A percentile compares a stretch with the other conserved stretches of the same genome.
Evolutionary conservation across 2,888 invertebrate genomes (phyloP).

Genomic region (Neuroscelio doddi): DNA sequence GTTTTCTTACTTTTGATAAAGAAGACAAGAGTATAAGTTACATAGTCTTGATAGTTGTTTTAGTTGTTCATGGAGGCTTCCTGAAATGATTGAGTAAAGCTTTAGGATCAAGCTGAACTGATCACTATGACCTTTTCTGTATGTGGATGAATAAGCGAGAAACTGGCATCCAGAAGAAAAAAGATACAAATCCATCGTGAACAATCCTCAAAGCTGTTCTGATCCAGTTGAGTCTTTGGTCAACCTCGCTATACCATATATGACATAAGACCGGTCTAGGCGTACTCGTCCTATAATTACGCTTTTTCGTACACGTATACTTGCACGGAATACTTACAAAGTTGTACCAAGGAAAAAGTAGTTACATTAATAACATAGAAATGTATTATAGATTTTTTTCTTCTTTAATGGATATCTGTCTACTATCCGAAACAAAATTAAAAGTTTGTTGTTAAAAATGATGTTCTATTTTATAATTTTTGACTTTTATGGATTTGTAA

Average conservation of each 20-base stretch:
- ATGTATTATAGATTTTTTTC: not conserved
- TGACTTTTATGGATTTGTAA: too few species aligned
- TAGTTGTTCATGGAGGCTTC: constrained; percentile 18
- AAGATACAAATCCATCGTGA: constrained; percentile 39
- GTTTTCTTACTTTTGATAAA: constrained; percentile 23
- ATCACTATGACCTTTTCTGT: constrained; percentile 44
- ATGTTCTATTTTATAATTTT: too few species aligned
- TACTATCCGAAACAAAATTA: too few species aligned
- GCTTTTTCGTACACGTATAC: constrained; percentile 8
- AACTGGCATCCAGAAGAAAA: constrained; percentile 30
- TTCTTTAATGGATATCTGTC: constrained; percentile 20
- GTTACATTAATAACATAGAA: constrained; percentile 2
- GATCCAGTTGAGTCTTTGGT: constrained; percentile 64
- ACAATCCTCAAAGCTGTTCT: constrained; percentile 37
- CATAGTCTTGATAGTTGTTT: constrained; percentile 20
- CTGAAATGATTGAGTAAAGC: constrained; percentile 27
- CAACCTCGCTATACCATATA: constrained; percentile 58
- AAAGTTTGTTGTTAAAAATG: too few species aligned
- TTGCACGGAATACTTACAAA: not conserved
- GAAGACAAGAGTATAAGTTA: not conserved
- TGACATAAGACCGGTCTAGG: constrained; percentile 65
- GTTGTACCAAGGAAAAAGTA: not conserved
- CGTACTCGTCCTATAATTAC: constrained; percentile 51
- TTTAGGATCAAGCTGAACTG: constrained; percentile 24
- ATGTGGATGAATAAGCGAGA: constrained; percentile 31